Conservation (phyloP, 2,888 invertebrate species). For the Baccha elongata region DNA sequence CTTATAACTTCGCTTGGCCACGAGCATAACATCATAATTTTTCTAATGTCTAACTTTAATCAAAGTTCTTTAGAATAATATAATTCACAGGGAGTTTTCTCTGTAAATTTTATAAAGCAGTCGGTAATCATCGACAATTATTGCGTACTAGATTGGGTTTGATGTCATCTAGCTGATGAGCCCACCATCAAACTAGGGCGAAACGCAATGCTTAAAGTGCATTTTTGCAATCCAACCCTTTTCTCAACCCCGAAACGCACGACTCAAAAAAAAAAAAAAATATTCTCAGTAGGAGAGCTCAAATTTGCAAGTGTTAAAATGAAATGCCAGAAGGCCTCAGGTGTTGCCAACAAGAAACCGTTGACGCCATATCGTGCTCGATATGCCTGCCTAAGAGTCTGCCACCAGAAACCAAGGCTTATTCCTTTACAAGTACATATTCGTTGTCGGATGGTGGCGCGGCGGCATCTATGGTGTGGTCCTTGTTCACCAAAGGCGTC, state of each 20-base stretch:
- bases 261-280: slow-evolving; percentile 11
- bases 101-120: no score
- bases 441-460: neutral
- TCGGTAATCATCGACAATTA: no score
- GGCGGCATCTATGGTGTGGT: slow-evolving; percentile 21
- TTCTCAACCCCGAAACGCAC: slow-evolving; percentile 10
- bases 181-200: no score
- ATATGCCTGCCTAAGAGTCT: slow-evolving; percentile 21
- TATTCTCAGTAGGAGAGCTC: slow-evolving; percentile 37
- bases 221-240: neutral
- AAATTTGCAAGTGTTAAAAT: slow-evolving; percentile 68
- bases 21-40: no score
- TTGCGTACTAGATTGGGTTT: no score
- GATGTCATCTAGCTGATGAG: no score
- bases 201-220: no score
- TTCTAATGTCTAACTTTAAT: no score
- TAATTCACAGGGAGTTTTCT: no score
- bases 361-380: slow-evolving; percentile 15
- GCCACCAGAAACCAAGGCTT: slow-evolving; percentile 29
- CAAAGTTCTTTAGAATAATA: no score
- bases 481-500: slow-evolving; percentile 50
- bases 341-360: slow-evolving; percentile 52
- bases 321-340: slow-evolving; percentile 60
- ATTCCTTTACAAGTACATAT: slow-evolving; percentile 6
- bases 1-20: no score